phyloP scores from a whole-genome alignment of 1,140 invertebrate species.

The Drosophila pseudoananassae region DNA sequence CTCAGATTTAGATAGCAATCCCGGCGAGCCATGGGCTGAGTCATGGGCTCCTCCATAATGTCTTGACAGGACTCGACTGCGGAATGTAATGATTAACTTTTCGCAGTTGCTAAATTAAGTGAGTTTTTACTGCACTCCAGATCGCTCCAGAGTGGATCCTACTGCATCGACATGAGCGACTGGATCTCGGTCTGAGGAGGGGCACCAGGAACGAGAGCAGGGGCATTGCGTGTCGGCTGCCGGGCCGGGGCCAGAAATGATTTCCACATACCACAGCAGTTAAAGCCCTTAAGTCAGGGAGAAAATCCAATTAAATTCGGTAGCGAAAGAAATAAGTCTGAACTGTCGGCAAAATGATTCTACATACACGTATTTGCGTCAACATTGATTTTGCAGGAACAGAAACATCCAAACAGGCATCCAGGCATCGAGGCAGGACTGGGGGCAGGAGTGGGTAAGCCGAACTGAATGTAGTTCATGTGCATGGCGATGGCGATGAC shows the following conservation, averaged over 20 bases:
- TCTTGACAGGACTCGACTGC: slow-evolving; percentile 35
- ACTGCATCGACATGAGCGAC: slow-evolving; percentile 9
- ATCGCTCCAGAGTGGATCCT: slow-evolving; percentile 1
- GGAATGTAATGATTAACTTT: slow-evolving; percentile 79
- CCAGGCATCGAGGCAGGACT: background rate
- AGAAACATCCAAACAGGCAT: slow-evolving; percentile 39
- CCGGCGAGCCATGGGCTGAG: slow-evolving; percentile 13
- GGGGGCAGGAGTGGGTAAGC: slow-evolving; percentile 13
- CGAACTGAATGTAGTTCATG: slow-evolving; percentile 72
- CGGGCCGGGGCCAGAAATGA: slow-evolving; percentile 65
- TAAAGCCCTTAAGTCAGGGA: slow-evolving; percentile 82
- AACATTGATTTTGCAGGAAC: slow-evolving; percentile 77
- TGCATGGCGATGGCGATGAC: slow-evolving; percentile 53
- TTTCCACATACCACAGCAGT: slow-evolving; percentile 81
- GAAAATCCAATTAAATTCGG: slow-evolving; percentile 83
- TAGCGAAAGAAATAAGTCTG: slow-evolving; percentile 82
- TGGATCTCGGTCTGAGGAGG: background rate
- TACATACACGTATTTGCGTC: slow-evolving; percentile 82
- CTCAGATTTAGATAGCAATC: slow-evolving; percentile 34
- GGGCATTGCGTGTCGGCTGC: slow-evolving; percentile 68
- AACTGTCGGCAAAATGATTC: slow-evolving; percentile 83
- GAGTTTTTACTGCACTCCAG: slow-evolving; percentile 66
- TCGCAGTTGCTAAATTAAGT: slow-evolving; percentile 77
- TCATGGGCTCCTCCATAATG: slow-evolving; percentile 35
- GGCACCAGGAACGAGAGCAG: background rate